Percentiles rank a stretch among this genome's conserved stretches.
These are phyloP conservation scores for Lycopodina hypogea DNA, from an alignment of 37 sponge, comb jelly and placozoan species.

Conservation along the genomic window DNA sequence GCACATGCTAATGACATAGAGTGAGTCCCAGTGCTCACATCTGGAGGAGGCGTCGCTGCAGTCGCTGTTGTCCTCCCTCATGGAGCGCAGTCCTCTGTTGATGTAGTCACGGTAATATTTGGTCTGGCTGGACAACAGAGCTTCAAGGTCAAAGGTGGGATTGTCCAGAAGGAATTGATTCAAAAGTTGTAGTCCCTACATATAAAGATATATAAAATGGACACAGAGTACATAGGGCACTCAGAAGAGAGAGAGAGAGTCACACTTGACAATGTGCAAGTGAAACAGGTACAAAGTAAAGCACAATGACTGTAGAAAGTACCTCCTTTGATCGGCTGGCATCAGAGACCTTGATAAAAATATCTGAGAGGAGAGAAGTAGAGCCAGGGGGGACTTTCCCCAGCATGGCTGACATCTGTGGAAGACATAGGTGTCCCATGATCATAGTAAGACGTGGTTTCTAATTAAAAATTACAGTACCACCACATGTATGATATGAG, in stretches of 20 bases:
- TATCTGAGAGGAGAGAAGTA: conserved; percentile 1
- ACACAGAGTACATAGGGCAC: too few species aligned
- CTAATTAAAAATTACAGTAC: too few species aligned
- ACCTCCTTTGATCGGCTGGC: neutral
- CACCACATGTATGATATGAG: too few species aligned
- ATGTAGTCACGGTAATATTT: conserved; percentile 4
- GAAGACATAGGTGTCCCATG: neutral
- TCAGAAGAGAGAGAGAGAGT: too few species aligned
- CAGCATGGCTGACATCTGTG: neutral
- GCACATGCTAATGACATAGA: too few species aligned
- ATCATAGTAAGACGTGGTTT: neutral
- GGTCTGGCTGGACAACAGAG: neutral
- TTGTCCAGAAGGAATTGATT: neutral
- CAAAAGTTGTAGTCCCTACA: neutral
- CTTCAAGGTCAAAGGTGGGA: conserved; percentile 6
- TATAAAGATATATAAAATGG: neutral
- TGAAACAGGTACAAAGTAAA: too few species aligned
- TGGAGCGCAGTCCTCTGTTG: neutral
- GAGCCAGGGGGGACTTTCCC: neutral
- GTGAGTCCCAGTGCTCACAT: too few species aligned
- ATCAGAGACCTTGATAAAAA: neutral
- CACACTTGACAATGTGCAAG: too few species aligned
- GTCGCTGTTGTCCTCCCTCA: too few species aligned
- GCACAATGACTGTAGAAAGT: too few species aligned
- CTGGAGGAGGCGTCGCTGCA: too few species aligned